Evolutionary conservation across 2,113 vertebrate genomes (phyloP), one percentile per base, ranked within the genome.

Genomic region (Prolemur simus): DNA sequence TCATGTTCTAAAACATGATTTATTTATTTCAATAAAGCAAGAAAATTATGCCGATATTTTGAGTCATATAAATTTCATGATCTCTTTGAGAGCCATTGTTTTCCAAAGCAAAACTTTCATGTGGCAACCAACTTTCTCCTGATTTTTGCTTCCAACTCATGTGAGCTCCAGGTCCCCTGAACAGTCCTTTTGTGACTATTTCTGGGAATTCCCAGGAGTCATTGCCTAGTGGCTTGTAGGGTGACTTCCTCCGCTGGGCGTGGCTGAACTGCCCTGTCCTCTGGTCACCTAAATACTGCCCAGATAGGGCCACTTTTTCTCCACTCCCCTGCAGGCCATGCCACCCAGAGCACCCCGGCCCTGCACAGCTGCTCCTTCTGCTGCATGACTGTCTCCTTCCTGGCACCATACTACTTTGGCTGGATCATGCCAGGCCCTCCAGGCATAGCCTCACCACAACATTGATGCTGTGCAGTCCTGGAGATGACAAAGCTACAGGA

Each of bases 11-110:
- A 95, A 97, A 47, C 47, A 11, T 94, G 45, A 82, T 96, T 98
- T 81, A 64, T 74, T 96, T 97, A 80, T 96, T 94, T 74, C 64
- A 92, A n/a, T 96, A 97, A 98, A 93, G 84, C 71, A 82, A 87
- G 84, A 63, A 92, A 93, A 96, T 86, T 78, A 92, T 78, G 89
- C 52, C 0, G 3, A 77, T 96, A 93, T 91, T 95, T 97, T 84
- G 49, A 91, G 84, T 94, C 86, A 66, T 74, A 69, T 77, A 93
- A 88, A 93, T 94, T 92, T 92, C 80, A 95, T 78, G 68, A 88
- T 63, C 68, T 95, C 56, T 84, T 32, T 27, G 1, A 83, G 45
- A 93, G 56, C 34, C 8, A 3, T 37, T 91, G 47, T 77, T 81
- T 94, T 84, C 47, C 8, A 58, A 89, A 63, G 73, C 37, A 94